phyloP scores from a whole-genome alignment of 2,888 invertebrate genomes.

The Drosophila merina region DNA sequence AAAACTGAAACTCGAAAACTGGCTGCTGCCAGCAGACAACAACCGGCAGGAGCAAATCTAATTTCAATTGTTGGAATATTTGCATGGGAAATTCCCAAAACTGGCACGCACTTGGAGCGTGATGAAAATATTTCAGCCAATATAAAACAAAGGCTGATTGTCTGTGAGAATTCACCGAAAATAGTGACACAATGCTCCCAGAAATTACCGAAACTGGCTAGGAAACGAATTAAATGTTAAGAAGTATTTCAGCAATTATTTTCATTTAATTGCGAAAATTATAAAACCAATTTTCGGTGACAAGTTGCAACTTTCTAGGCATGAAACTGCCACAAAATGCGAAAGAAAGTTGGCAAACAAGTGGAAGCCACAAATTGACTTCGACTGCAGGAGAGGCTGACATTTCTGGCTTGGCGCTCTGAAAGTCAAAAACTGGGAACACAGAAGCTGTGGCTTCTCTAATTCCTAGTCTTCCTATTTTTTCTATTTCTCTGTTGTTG shows the following conservation, averaged over 20 bases:
- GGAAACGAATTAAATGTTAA: constrained; percentile 5
- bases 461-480: neutral
- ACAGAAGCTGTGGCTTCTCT: constrained; percentile 12
- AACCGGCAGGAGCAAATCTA: constrained; percentile 43
- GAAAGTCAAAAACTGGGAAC: constrained; percentile 31
- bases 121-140: constrained; percentile 59
- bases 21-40: neutral
- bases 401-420: neutral
- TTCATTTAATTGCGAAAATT: neutral
- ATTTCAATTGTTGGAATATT: constrained; percentile 66
- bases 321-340: neutral
- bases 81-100: constrained; percentile 65
- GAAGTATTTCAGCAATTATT: neutral
- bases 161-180: neutral
- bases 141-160: constrained; percentile 1
- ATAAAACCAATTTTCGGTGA: constrained; percentile 6
- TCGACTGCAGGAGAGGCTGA: constrained; percentile 18
- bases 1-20: neutral
- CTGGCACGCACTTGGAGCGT: constrained; percentile 44
- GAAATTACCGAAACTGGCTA: constrained; percentile 3
- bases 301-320: neutral
- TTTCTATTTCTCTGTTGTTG: neutral
- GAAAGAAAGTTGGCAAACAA: constrained; percentile 30
- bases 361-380: constrained; percentile 24
- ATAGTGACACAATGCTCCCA: neutral